Conservation (phyloP, 1,140 invertebrate genomes). For the Marisa cornuarietis region DNA sequence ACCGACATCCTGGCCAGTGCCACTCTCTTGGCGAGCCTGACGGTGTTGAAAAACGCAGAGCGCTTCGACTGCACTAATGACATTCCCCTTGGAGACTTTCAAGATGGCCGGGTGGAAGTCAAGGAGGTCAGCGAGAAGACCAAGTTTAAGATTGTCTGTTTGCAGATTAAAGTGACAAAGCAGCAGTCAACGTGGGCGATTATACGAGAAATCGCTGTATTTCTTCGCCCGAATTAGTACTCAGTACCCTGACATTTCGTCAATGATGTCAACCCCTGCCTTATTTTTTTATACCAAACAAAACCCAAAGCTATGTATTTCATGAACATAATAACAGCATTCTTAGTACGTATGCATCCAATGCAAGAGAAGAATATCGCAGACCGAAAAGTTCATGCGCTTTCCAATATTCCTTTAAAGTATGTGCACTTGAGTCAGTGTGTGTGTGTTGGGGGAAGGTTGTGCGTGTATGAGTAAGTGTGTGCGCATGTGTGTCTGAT, state of each 20-base stretch:
- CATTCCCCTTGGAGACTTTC: constrained; percentile 38
- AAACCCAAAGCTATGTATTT: not conserved
- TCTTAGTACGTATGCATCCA: not conserved
- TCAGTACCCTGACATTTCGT: too few relatives aligned
- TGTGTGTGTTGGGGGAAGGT: too few relatives aligned
- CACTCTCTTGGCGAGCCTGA: constrained; percentile 36
- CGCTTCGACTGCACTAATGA: constrained; percentile 40
- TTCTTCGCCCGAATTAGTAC: constrained; percentile 10
- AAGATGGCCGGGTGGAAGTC: constrained; percentile 37
- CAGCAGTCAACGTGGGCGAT: constrained; percentile 41
- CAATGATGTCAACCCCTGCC: not conserved
- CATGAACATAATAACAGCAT: not conserved
- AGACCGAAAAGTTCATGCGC: not conserved
- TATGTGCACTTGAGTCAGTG: too few relatives aligned
- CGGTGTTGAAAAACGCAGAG: constrained; percentile 22
- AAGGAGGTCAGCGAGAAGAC: constrained; percentile 30
- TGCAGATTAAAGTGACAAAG: constrained; percentile 39
- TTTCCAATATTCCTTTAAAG: too few relatives aligned
- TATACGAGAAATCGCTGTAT: constrained; percentile 50
- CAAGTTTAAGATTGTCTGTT: constrained; percentile 35
- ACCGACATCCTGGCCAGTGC: constrained; percentile 39
- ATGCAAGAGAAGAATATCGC: not conserved
- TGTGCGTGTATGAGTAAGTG: too few relatives aligned
- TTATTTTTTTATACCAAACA: not conserved
- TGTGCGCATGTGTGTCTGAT: too few relatives aligned